phyloP scores from a whole-genome alignment of 2,888 invertebrate species.

The Scotopteryx bipunctaria region DNA sequence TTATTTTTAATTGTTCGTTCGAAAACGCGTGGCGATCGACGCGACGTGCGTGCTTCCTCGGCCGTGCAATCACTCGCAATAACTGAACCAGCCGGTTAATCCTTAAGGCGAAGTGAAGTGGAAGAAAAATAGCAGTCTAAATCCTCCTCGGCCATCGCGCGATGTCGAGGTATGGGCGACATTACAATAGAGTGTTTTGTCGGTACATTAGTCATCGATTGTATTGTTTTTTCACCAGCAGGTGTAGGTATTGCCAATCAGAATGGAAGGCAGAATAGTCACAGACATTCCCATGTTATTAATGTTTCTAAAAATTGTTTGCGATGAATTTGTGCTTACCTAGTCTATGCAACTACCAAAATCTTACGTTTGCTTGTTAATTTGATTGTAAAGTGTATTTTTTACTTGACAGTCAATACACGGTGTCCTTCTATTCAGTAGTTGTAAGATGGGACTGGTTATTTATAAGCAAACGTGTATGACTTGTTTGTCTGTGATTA shows the following conservation, averaged over 20 bases:
- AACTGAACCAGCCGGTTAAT: conserved; percentile 44
- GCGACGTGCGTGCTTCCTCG: conserved; percentile 62
- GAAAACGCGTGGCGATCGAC: conserved; percentile 43
- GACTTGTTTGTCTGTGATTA: conserved; percentile 1
- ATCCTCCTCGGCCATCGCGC: conserved; percentile 34
- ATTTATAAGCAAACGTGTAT: conserved; percentile 7
- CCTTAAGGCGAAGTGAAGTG: conserved; percentile 30
- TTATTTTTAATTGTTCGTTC: conserved; percentile 34
- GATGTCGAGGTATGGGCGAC: conserved; percentile 21
- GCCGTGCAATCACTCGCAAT: conserved; percentile 64
- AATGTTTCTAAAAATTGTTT: too few relatives aligned
- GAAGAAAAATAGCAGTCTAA: conserved; percentile 48
- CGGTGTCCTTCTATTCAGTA: too few relatives aligned
- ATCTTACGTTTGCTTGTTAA: too few relatives aligned
- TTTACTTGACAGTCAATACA: too few relatives aligned
- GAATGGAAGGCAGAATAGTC: background rate
- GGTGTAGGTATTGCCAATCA: conserved; percentile 26
- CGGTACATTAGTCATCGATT: conserved; percentile 37
- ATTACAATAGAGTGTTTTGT: conserved; percentile 42
- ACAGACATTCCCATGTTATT: background rate
- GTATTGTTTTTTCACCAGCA: conserved; percentile 32
- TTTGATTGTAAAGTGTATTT: too few relatives aligned
- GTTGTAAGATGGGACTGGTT: background rate
- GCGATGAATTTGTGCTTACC: too few relatives aligned
- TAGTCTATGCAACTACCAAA: too few relatives aligned